Conservation (phyloP, 1,140 invertebrate species). For the Caenorhabditis elegans region WBcel235 BX284606.5:14558501-14559000, state of each 20-base stretch:
- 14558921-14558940: slow-evolving; percentile 70
- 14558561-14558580: slow-evolving; percentile 8
- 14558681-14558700: slow-evolving; percentile 2
- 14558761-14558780: slow-evolving; percentile 70
- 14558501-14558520: slow-evolving; percentile 23
- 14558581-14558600: slow-evolving; percentile 39
- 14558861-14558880: neutral
- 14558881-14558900: neutral
- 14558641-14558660: slow-evolving; percentile 35
- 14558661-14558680: slow-evolving; percentile 29
- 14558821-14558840: slow-evolving; percentile 61
- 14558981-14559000: slow-evolving; percentile 64
- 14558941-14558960: slow-evolving; percentile 71
- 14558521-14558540: slow-evolving; percentile 18
- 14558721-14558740: slow-evolving; percentile 70
- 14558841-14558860: slow-evolving; percentile 61
- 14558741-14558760: slow-evolving; percentile 70
- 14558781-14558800: slow-evolving; percentile 66
- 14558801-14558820: slow-evolving; percentile 62
- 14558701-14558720: slow-evolving; percentile 66
- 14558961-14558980: slow-evolving; percentile 68
- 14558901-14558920: slow-evolving; percentile 70
- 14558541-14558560: neutral
- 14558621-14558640: neutral
- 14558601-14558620: slow-evolving; percentile 33